Evolutionary conservation across 2,113 vertebrate genomes (phyloP).

Genomic region (Pollimyrus isidori): DNA sequence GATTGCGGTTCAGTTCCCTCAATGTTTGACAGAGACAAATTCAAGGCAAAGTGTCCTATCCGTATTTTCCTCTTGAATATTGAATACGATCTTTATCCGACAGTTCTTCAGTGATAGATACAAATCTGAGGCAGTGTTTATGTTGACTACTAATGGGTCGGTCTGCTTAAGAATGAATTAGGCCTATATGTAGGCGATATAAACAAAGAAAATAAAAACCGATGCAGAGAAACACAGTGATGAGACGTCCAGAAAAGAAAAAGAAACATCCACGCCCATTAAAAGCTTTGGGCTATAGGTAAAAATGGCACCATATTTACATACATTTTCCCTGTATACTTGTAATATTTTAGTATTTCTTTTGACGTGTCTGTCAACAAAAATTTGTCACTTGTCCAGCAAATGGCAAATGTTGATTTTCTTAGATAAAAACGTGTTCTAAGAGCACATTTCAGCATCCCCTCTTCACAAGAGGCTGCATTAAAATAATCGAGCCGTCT

Average conservation of each 20-base stretch:
- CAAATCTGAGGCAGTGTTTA: conserved; percentile 77
- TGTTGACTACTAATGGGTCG: conserved; percentile 64
- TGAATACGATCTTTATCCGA: background rate
- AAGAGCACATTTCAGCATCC: conserved; percentile 5
- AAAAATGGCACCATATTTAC: conserved; percentile 33
- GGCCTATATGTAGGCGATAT: conserved; percentile 37
- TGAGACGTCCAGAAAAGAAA: conserved; percentile 25
- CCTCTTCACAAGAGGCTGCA: background rate
- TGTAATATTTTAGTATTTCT: conserved; percentile 54
- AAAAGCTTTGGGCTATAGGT: conserved; percentile 69
- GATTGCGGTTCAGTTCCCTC: background rate
- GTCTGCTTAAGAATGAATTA: conserved; percentile 65
- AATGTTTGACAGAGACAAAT: conserved; percentile 14
- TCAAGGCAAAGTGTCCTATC: background rate
- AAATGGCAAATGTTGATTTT: conserved; percentile 73
- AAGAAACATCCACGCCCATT: conserved; percentile 54
- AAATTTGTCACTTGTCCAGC: conserved; percentile 81
- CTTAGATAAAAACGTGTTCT: conserved; percentile 66
- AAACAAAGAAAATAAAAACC: conserved; percentile 33
- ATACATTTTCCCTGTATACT: conserved; percentile 36
- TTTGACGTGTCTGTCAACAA: conserved; percentile 71
- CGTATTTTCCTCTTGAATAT: conserved; percentile 6
- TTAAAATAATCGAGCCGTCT: conserved; percentile 65
- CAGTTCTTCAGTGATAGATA: conserved; percentile 61
- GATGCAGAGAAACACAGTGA: conserved; percentile 45